phyloP scores from a whole-genome alignment of 2,888 invertebrate genomes.

The Drosophila algonquin region DNA sequence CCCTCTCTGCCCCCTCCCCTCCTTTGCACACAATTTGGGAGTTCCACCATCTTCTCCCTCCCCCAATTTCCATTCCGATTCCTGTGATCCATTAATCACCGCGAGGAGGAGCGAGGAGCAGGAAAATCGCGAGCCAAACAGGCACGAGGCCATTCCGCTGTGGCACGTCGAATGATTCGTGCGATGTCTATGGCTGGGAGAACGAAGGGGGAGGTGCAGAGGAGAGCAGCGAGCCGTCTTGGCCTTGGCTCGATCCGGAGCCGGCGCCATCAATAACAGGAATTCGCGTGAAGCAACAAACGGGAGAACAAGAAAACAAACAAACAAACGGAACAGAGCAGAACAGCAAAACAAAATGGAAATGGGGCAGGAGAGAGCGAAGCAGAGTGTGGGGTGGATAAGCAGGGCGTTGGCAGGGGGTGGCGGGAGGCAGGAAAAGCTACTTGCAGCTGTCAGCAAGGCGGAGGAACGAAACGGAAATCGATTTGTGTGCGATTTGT shows the following conservation, averaged over 20 bases:
- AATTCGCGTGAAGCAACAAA: conserved; percentile 68
- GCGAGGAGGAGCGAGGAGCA: conserved; percentile 47
- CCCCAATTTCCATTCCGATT: conserved; percentile 17
- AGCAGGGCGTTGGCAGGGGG: background rate
- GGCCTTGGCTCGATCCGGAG: conserved; percentile 70
- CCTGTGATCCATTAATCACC: conserved; percentile 70
- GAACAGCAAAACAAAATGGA: conserved; percentile 1
- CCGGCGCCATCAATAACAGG: conserved; percentile 72
- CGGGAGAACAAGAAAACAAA: conserved; percentile 67
- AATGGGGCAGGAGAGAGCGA: background rate
- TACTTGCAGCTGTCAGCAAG: conserved; percentile 72
- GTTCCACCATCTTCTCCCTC: background rate
- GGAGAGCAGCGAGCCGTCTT: background rate
- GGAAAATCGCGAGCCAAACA: conserved; percentile 51
- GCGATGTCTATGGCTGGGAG: conserved; percentile 49
- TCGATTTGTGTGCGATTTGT: conserved; percentile 78
- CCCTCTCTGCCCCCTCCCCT: background rate
- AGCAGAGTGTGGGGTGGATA: conserved; percentile 1
- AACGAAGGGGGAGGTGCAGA: background rate
- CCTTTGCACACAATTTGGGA: background rate
- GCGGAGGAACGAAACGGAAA: conserved; percentile 62
- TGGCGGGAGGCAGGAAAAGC: conserved; percentile 22
- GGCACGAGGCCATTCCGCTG: conserved; percentile 68
- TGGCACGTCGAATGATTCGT: conserved; percentile 69
- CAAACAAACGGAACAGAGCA: conserved; percentile 28